Evolutionary conservation across 2,888 invertebrate genomes (phyloP).

Genomic region (Rhopalosiphum nymphaeae): DNA sequence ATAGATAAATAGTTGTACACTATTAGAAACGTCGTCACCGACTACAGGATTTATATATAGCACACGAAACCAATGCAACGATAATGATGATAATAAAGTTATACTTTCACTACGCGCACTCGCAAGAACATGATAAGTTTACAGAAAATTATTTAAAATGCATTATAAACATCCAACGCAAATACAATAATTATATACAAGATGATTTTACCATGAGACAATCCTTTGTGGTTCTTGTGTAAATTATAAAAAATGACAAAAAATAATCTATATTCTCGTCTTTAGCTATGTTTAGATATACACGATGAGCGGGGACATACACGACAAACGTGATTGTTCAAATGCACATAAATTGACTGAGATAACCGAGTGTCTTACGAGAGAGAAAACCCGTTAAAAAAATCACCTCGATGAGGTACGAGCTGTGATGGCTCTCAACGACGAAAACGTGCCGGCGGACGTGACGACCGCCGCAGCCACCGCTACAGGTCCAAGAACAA

Average conservation of each 20-base stretch:
- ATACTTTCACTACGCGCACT: background rate
- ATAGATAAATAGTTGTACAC: background rate
- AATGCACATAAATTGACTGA: background rate
- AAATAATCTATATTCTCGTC: background rate
- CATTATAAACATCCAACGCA: background rate
- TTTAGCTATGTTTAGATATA: background rate
- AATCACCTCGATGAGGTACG: background rate
- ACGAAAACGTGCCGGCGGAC: conserved; percentile 34
- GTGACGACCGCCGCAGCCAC: background rate
- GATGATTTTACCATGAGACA: background rate
- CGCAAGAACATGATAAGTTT: background rate
- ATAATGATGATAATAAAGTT: background rate
- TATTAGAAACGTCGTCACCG: background rate
- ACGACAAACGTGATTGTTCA: background rate
- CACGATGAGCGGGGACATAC: background rate
- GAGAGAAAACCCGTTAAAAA: background rate
- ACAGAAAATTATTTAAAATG: background rate
- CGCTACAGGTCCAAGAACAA: conserved; percentile 30
- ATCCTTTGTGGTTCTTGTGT: background rate
- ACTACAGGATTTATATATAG: background rate
- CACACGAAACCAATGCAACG: background rate
- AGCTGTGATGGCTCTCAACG: background rate
- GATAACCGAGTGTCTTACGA: background rate
- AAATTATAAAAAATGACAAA: background rate
- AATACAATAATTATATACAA: background rate